Conservation (phyloP, 2,113 vertebrate genomes). For the Rattus rattus region DNA sequence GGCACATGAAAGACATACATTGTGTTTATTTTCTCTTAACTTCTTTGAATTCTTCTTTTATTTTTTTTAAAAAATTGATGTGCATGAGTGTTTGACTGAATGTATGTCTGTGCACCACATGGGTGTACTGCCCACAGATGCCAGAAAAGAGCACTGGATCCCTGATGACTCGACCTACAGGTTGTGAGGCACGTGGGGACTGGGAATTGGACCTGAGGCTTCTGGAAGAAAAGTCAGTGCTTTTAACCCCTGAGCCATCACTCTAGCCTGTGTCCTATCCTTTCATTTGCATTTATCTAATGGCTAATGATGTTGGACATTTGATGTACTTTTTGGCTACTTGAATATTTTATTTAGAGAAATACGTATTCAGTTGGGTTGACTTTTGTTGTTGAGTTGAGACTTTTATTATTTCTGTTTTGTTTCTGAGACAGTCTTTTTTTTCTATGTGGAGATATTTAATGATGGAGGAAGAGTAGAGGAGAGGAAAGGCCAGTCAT, state of each 20-base stretch:
- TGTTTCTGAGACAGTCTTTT: background rate
- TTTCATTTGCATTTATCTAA: constrained; percentile 31
- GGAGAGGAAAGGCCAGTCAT: no score
- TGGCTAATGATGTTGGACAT: background rate
- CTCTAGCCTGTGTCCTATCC: background rate
- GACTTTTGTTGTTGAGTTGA: constrained; percentile 32
- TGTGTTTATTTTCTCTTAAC: background rate
- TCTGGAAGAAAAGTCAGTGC: background rate
- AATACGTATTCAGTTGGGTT: constrained; percentile 29
- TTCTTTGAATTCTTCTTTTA: background rate
- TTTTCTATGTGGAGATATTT: no score
- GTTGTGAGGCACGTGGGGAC: background rate
- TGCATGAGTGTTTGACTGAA: background rate
- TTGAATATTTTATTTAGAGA: constrained; percentile 12
- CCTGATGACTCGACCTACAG: background rate
- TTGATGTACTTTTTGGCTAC: background rate
- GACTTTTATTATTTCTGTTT: background rate
- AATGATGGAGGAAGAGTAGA: no score
- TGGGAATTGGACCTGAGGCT: background rate
- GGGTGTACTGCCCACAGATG: background rate
- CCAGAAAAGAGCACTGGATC: background rate
- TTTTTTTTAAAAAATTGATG: background rate
- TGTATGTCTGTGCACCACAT: background rate
- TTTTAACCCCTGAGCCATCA: background rate
- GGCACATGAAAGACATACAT: background rate